These are phyloP conservation scores for Erebia epiphron DNA, from an alignment of 2,888 invertebrate genomes.

Conservation along the genomic window DNA sequence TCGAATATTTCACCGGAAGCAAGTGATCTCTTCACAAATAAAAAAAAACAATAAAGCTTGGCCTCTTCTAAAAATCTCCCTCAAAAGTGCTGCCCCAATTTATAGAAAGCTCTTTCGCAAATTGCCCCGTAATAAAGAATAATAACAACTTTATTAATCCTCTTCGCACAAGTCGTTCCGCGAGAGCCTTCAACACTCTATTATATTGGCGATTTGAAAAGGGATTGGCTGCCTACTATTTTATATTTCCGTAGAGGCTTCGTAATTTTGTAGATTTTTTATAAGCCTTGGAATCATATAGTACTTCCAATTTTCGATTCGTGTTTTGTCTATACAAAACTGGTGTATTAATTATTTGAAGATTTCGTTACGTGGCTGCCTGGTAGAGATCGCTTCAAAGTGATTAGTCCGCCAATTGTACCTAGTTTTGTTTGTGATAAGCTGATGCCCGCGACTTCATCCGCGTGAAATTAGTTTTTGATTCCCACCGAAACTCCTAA, in stretches of 20 bases:
- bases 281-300: background rate
- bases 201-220: conserved; percentile 31
- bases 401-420: too few relatives aligned
- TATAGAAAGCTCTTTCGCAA: conserved; percentile 33
- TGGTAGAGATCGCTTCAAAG: too few relatives aligned
- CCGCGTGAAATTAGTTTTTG: too few relatives aligned
- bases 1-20: conserved; percentile 7
- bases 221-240: background rate
- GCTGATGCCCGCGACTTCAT: too few relatives aligned
- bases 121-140: conserved; percentile 40
- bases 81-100: conserved; percentile 36
- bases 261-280: background rate
- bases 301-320: background rate
- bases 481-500: too few relatives aligned
- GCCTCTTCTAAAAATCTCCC: conserved; percentile 26
- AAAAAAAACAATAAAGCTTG: conserved; percentile 24
- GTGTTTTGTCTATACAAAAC: too few relatives aligned
- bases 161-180: conserved; percentile 32
- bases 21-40: background rate
- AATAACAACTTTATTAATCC: conserved; percentile 39
- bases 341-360: too few relatives aligned
- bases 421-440: too few relatives aligned
- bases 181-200: conserved; percentile 29
- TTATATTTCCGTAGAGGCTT: background rate
- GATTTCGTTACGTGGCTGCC: too few relatives aligned